A percentile compares a stretch with the other conserved stretches of the same genome.
These are phyloP conservation scores for Sus cebifrons DNA, from an alignment of 2,797 vertebrate genomes.

Conservation along the genomic window DNA sequence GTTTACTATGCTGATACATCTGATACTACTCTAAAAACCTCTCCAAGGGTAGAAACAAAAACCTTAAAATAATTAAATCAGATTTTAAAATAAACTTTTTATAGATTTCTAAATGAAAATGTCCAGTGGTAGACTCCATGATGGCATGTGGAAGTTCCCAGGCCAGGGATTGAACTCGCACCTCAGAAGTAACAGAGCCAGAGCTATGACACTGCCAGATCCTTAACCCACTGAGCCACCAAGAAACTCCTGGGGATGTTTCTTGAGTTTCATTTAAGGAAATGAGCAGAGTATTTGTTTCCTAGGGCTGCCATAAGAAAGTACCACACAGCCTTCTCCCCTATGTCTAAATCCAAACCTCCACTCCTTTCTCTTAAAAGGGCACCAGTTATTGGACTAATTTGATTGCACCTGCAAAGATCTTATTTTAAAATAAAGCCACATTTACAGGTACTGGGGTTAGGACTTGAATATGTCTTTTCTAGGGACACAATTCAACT, in stretches of 20 bases:
- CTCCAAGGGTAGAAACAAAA: neutral
- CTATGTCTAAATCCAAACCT: neutral
- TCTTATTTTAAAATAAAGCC: neutral
- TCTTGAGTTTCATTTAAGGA: neutral
- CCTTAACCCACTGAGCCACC: too few species aligned
- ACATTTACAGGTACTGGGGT: neutral
- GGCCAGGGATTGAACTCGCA: too few species aligned
- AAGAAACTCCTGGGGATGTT: neutral
- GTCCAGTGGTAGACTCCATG: neutral
- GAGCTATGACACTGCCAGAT: too few species aligned
- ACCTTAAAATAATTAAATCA: slow-evolving; percentile 9
- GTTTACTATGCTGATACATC: neutral
- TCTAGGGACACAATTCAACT: neutral
- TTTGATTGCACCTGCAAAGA: neutral
- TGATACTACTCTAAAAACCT: neutral
- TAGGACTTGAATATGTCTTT: neutral
- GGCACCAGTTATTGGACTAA: neutral
- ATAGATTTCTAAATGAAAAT: neutral
- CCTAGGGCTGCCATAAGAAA: neutral
- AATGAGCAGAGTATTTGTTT: neutral
- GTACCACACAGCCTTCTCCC: neutral
- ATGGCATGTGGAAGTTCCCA: too few species aligned
- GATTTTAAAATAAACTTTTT: neutral
- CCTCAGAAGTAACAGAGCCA: too few species aligned
- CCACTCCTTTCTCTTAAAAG: neutral